Evolutionary conservation across 2,797 vertebrate genomes (phyloP).

Genomic region (Pseudochirops corinnae): DNA sequence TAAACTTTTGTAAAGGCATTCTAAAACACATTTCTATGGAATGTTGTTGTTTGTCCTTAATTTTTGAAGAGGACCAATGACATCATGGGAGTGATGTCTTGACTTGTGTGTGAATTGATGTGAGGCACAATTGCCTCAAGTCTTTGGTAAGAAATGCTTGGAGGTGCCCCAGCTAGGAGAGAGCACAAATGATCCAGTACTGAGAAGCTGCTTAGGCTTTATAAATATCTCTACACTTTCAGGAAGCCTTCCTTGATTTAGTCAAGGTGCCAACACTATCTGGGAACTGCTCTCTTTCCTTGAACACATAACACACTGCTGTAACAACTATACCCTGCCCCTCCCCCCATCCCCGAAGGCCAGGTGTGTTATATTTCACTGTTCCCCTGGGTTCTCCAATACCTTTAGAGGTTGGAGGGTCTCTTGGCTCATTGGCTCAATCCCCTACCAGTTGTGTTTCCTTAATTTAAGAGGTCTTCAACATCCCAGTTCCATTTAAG

Average conservation of each 20-base stretch:
- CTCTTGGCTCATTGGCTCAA: no score
- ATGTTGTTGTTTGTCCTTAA: no score
- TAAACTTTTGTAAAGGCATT: slow-evolving; percentile 32
- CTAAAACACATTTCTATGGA: slow-evolving; percentile 22
- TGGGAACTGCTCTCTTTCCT: slow-evolving; percentile 7
- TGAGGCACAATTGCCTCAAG: no score
- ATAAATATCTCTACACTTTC: slow-evolving; percentile 13
- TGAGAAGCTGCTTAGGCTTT: background rate
- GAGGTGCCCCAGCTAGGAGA: slow-evolving; percentile 5
- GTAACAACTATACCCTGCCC: background rate
- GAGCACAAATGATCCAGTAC: background rate
- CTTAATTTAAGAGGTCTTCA: no score
- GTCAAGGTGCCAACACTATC: background rate
- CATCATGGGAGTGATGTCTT: no score
- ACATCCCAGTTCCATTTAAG: no score
- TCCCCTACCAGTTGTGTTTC: no score
- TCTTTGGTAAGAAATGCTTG: background rate
- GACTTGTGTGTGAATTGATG: no score
- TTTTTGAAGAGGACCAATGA: no score
- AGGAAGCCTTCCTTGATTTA: slow-evolving; percentile 22
- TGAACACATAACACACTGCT: background rate
- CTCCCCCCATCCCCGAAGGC: background rate
- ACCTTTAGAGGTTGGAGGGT: no score
- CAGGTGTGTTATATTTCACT: no score
- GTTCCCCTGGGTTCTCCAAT: no score